phyloP scores from a whole-genome alignment of 1,140 invertebrate genomes.

The Drosophila murphyi region DNA sequence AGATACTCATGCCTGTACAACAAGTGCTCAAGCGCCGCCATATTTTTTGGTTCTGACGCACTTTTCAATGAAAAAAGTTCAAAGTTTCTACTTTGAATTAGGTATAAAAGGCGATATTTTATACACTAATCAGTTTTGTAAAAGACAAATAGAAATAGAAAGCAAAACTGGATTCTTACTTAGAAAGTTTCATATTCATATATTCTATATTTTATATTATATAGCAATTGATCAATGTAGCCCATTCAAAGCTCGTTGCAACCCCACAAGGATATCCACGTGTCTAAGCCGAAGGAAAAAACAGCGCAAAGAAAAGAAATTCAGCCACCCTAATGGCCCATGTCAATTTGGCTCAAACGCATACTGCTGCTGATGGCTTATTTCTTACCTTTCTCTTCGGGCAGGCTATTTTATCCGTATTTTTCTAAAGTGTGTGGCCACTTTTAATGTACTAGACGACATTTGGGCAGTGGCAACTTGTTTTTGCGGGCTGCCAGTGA shows the following conservation, averaged over 20 bases:
- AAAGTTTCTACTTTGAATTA: neutral
- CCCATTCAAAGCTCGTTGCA: constrained; percentile 1
- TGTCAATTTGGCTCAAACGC: constrained; percentile 80
- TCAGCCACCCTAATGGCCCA: constrained; percentile 79
- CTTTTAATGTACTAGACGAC: constrained; percentile 59
- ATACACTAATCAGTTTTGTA: neutral
- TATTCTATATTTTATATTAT: no score
- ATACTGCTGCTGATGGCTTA: constrained; percentile 56
- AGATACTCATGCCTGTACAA: neutral
- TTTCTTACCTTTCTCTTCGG: constrained; percentile 30
- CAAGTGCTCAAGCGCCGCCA: constrained; percentile 36
- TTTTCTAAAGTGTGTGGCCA: constrained; percentile 46
- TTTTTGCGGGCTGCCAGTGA: constrained; percentile 54
- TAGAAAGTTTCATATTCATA: constrained; percentile 4
- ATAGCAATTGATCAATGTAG: neutral
- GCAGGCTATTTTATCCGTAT: constrained; percentile 35
- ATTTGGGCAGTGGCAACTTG: constrained; percentile 29
- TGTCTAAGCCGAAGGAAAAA: constrained; percentile 39
- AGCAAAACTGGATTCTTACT: neutral
- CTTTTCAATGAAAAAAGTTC: constrained; percentile 20
- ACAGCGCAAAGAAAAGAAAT: constrained; percentile 40
- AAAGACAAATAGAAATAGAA: no score
- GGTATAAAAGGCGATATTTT: neutral
- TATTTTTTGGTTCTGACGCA: constrained; percentile 43
- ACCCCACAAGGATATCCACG: constrained; percentile 14